Conservation (phyloP, 2,113 vertebrate species). For the Aramus guarauna region DNA sequence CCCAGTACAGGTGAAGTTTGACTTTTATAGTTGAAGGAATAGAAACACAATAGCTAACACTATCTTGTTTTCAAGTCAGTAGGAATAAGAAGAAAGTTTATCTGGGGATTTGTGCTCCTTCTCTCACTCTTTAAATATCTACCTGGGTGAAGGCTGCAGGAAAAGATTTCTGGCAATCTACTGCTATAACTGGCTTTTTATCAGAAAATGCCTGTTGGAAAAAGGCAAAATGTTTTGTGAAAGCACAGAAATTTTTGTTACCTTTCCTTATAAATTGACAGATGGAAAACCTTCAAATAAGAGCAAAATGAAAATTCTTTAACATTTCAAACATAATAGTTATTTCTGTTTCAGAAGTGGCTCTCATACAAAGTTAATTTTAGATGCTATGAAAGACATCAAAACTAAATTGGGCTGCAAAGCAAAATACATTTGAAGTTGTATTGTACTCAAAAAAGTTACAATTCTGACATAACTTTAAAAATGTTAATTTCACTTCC, state of each 20-base stretch:
- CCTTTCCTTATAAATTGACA: neutral
- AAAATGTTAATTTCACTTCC: neutral
- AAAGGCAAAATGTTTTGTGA: neutral
- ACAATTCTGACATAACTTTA: neutral
- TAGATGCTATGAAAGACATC: neutral
- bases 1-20: neutral
- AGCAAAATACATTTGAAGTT: neutral
- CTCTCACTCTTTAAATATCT: neutral
- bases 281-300: neutral
- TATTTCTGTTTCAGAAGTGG: neutral
- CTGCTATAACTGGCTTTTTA: neutral
- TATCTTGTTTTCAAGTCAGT: neutral
- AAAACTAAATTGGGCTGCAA: neutral
- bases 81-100: neutral
- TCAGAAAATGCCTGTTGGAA: neutral
- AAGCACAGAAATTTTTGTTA: neutral
- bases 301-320: neutral
- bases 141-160: neutral
- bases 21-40: neutral
- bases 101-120: neutral
- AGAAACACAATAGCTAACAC: neutral
- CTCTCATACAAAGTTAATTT: neutral
- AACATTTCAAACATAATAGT: neutral
- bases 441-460: neutral
- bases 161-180: neutral